phyloP scores from a whole-genome alignment of 2,113 vertebrate genomes.

The Microtus oregoni region DNA sequence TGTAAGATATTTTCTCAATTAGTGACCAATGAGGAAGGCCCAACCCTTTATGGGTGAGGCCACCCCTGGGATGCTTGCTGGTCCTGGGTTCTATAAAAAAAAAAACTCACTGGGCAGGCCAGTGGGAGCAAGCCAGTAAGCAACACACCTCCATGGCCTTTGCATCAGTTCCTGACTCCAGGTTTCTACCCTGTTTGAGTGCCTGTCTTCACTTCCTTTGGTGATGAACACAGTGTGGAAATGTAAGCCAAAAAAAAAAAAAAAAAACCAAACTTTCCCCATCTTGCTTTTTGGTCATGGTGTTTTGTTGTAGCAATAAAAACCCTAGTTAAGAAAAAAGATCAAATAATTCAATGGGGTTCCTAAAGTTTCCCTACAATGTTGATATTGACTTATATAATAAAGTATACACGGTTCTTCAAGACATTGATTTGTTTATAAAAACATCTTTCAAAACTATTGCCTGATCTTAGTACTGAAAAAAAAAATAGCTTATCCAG shows the following conservation, averaged over 20 bases:
- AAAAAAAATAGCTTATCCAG: conserved; percentile 9
- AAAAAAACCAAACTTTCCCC: neutral
- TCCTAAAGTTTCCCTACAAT: neutral
- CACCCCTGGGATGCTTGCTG: neutral
- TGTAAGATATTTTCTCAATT: neutral
- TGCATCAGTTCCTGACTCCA: neutral
- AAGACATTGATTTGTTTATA: neutral
- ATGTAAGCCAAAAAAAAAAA: neutral
- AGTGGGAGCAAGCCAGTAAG: neutral
- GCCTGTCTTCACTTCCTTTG: neutral
- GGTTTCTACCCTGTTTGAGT: neutral
- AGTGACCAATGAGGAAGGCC: neutral
- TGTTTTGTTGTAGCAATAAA: neutral
- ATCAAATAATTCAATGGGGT: neutral
- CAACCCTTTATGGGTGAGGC: neutral
- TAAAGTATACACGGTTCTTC: conserved; percentile 13
- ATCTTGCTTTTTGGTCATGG: neutral
- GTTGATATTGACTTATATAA: neutral
- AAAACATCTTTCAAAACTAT: conserved; percentile 46
- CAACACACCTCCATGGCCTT: neutral
- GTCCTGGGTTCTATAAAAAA: neutral
- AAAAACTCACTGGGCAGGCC: neutral
- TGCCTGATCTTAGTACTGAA: conserved; percentile 19
- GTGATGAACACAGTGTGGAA: neutral
- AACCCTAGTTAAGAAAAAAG: neutral